A percentile compares a stretch with the other conserved stretches of the same genome.
Evolutionary conservation across 2,888 invertebrate genomes (phyloP).

Genomic region (Colostygia pectinataria): DNA sequence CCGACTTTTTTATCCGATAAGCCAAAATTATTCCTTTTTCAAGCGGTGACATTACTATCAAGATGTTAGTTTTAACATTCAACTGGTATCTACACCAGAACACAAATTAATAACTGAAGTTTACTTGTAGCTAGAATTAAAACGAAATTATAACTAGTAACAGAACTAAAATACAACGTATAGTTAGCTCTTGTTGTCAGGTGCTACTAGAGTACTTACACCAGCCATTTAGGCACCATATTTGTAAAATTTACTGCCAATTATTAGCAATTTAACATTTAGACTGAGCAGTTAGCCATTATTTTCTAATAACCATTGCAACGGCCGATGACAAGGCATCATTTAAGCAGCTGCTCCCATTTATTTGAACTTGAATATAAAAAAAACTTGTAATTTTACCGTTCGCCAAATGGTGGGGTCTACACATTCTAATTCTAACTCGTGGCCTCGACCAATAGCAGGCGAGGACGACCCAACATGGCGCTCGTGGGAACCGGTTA

Average conservation of each 20-base stretch:
- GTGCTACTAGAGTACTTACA: no score
- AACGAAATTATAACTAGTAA: no score
- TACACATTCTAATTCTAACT: slow-evolving; percentile 82
- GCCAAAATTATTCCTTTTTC: no score
- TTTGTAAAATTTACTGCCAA: slow-evolving; percentile 8
- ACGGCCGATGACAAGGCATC: slow-evolving; percentile 37
- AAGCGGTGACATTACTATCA: no score
- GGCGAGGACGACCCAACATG: slow-evolving; percentile 80
- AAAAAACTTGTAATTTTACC: slow-evolving; percentile 76
- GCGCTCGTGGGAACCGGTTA: slow-evolving; percentile 82
- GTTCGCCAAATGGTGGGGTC: slow-evolving; percentile 82
- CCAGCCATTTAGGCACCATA: neutral
- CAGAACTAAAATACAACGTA: no score
- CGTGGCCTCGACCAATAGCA: slow-evolving; percentile 78
- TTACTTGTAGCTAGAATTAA: no score
- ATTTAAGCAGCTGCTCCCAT: slow-evolving; percentile 65
- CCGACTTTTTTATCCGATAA: no score
- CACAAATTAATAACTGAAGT: no score
- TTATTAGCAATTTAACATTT: slow-evolving; percentile 3
- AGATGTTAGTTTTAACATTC: no score
- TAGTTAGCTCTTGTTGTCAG: no score
- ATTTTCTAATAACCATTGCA: slow-evolving; percentile 39
- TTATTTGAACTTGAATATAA: slow-evolving; percentile 69
- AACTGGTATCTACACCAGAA: no score
- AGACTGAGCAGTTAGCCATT: slow-evolving; percentile 16